These are phyloP conservation scores for Drosophila flavopinicola DNA, from an alignment of 2,888 invertebrate species.

Conservation along the genomic window DNA sequence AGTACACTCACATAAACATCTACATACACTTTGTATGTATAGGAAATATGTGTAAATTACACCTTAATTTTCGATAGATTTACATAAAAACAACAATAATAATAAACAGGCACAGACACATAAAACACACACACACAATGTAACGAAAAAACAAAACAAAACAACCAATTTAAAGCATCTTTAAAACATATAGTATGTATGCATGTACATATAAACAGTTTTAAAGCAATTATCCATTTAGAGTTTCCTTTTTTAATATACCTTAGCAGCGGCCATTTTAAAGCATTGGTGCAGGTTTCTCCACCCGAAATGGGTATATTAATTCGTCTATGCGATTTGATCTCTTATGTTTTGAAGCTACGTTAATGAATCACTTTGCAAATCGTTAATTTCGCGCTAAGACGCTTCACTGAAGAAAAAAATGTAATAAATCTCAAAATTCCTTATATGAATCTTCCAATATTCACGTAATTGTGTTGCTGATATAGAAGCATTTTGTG, in stretches of 20 bases:
- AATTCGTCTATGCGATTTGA: not conserved
- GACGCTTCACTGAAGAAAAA: too few relatives aligned
- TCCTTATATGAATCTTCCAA: too few relatives aligned
- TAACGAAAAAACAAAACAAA: not conserved
- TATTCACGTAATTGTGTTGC: too few relatives aligned
- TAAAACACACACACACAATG: constrained; percentile 10
- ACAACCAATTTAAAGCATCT: not conserved
- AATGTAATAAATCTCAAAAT: too few relatives aligned
- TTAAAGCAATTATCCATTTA: constrained; percentile 16
- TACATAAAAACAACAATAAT: constrained; percentile 55
- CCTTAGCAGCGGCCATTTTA: constrained; percentile 5
- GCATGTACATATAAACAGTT: constrained; percentile 21
- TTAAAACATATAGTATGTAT: constrained; percentile 13
- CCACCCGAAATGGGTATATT: too few relatives aligned
- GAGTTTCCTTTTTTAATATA: constrained; percentile 6
- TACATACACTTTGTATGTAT: constrained; percentile 15
- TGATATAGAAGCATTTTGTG: not conserved
- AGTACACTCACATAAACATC: not conserved
- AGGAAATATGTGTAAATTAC: constrained; percentile 36
- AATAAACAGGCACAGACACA: constrained; percentile 33
- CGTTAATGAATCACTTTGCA: too few relatives aligned
- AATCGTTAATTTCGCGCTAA: too few relatives aligned
- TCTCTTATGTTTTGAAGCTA: too few relatives aligned
- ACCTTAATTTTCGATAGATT: constrained; percentile 76
- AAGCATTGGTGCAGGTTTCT: constrained; percentile 1